phyloP scores from a whole-genome alignment of 2,888 invertebrate species.

The Thumatha senex region DNA sequence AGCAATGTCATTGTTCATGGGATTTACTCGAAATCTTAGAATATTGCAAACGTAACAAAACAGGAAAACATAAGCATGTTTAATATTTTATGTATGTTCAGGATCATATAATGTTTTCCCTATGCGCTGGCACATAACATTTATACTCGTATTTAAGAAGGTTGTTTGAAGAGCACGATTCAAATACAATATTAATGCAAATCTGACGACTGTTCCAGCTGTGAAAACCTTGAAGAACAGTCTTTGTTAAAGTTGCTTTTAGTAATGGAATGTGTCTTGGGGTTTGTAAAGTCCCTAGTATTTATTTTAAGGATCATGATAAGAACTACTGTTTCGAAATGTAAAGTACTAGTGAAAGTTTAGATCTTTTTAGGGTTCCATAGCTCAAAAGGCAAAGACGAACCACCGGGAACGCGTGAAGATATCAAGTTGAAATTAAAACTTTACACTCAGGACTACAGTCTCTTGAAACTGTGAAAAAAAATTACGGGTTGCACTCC shows the following conservation, averaged over 20 bases:
- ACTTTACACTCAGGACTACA: too few relatives aligned
- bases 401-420: too few relatives aligned
- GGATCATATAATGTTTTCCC: not conserved
- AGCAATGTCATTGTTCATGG: too few relatives aligned
- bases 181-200: constrained; percentile 7
- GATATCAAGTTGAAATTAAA: too few relatives aligned
- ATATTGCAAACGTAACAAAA: not conserved
- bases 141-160: not conserved
- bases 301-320: not conserved
- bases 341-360: not conserved
- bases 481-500: too few relatives aligned
- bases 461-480: too few relatives aligned
- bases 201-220: not conserved
- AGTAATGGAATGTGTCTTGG: not conserved
- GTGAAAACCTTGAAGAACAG: not conserved
- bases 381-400: too few relatives aligned
- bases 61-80: not conserved
- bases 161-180: not conserved
- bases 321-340: not conserved
- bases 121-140: too few relatives aligned
- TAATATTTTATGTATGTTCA: not conserved
- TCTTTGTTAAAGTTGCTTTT: not conserved
- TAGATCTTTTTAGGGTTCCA: not conserved
- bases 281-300: not conserved
- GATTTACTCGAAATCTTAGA: not conserved